Evolutionary conservation across 2,113 vertebrate species (phyloP), one percentile per base, ranked within the genome.

Genomic region (Microcebus lehilahytsara): DNA sequence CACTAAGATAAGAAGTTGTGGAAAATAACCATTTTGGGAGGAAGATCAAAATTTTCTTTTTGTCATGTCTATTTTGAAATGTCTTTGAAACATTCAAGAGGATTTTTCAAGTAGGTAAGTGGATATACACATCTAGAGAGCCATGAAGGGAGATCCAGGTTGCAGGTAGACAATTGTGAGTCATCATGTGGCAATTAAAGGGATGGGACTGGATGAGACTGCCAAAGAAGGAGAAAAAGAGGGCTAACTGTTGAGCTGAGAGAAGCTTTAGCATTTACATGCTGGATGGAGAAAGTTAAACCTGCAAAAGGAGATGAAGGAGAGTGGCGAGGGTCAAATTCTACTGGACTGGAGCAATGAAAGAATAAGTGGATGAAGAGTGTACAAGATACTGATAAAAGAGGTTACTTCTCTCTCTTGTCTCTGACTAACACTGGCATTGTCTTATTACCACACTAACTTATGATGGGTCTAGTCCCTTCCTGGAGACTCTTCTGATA

Each of bases 41-140:
- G 56, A 96, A 51, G 30, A 92, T 67, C 12, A 69, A 91, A 85
- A 62, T 23, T 95, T 91, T 66, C 37, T 86, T 96, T 85, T 72
- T 25, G 60, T 16, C 16, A 60, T 84, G 40, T 90, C 40, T 8
- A 37, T 81, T 91, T 85, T 83, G 23, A 93, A 53, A 77, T 78
- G 80, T 14, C 56, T 85, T 93, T 80, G 62, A 32, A 89, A 84
- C 7, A 85, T 17, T 53, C 25, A 51, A 62, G 62, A 96, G 19
- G 37, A 62, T n/a, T 89, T 95, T 95, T 92, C 56, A 58, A 67
- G 58, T 46, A 86, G 58, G 37, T 88, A 19, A 93, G 40, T 93
- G 17, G 27, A n/a, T 78, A 69, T 74, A 27, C 51, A 58, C 17
- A 37, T 85, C 58, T 58, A 60, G 30, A 93, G 42, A 58, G 56